These are phyloP conservation scores for Pachyuromys duprasi DNA, from an alignment of 2,797 vertebrate species.

Conservation along the genomic window DNA sequence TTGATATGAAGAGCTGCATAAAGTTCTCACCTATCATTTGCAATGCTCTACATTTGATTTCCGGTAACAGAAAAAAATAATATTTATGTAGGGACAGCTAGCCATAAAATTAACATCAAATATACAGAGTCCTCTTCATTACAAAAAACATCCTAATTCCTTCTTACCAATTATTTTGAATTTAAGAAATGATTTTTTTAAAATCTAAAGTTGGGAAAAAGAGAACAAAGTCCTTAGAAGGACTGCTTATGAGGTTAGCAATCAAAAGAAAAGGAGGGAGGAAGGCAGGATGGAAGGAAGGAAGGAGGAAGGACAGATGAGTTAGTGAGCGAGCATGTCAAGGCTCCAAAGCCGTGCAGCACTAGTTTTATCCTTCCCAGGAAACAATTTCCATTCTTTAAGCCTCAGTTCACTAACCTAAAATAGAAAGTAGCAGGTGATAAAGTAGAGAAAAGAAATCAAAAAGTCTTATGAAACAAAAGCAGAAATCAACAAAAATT, in stretches of 20 bases:
- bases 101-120: too few species aligned
- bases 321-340: neutral
- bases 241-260: neutral
- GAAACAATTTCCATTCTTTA: neutral
- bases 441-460: neutral
- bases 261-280: neutral
- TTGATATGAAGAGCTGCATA: neutral
- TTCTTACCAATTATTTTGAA: neutral
- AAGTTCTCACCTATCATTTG: neutral
- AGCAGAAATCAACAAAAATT: neutral
- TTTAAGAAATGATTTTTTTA: slow-evolving; percentile 25
- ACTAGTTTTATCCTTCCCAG: neutral
- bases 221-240: too few species aligned
- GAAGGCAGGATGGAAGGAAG: neutral
- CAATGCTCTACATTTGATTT: too few species aligned
- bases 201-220: neutral
- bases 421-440: neutral
- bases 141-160: slow-evolving; percentile 36
- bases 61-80: too few species aligned
- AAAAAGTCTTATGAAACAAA: slow-evolving; percentile 23
- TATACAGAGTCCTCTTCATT: neutral
- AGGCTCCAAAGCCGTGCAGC: neutral
- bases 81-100: neutral
- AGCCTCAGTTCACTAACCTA: slow-evolving; percentile 1
- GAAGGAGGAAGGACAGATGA: too few species aligned